These are phyloP conservation scores for Trissolcus brochymenae DNA, from an alignment of 2,888 invertebrate genomes.

Conservation along the genomic window DNA sequence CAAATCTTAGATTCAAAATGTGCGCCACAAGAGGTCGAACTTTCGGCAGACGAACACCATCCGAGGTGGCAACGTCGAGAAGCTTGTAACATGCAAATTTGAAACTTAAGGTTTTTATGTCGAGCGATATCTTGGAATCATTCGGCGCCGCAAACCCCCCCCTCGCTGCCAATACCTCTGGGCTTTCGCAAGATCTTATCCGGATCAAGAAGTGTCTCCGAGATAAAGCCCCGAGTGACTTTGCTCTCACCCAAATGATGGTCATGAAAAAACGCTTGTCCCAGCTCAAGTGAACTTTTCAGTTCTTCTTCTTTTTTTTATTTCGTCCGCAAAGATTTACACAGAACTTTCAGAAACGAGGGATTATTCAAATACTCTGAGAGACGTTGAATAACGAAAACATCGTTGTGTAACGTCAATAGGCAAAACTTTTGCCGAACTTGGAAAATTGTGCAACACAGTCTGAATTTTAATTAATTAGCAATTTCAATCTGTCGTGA, in stretches of 20 bases:
- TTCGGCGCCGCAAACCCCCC: slow-evolving; percentile 64
- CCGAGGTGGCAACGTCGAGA: slow-evolving; percentile 60
- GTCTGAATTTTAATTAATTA: too few relatives aligned
- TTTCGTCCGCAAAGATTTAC: too few relatives aligned
- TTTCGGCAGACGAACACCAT: slow-evolving; percentile 42
- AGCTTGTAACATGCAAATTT: slow-evolving; percentile 76
- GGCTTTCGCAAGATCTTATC: slow-evolving; percentile 72
- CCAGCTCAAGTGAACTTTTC: slow-evolving; percentile 1
- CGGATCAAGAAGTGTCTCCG: slow-evolving; percentile 67
- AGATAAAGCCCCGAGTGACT: slow-evolving; percentile 51
- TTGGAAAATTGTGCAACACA: too few relatives aligned
- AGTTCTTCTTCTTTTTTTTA: neutral
- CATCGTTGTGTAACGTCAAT: too few relatives aligned
- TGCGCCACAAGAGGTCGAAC: slow-evolving; percentile 65
- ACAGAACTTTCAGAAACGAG: too few relatives aligned
- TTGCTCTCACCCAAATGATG: slow-evolving; percentile 43
- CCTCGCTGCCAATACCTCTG: slow-evolving; percentile 60
- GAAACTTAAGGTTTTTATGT: slow-evolving; percentile 76
- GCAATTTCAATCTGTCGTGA: too few relatives aligned
- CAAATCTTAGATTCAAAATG: slow-evolving; percentile 73
- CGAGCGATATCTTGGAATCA: slow-evolving; percentile 75
- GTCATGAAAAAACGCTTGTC: slow-evolving; percentile 53
- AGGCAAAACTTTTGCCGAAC: too few relatives aligned
- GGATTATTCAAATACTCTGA: too few relatives aligned
- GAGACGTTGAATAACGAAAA: too few relatives aligned